phyloP scores from a whole-genome alignment of 2,888 invertebrate genomes.

The Nomada hirtipes region DNA sequence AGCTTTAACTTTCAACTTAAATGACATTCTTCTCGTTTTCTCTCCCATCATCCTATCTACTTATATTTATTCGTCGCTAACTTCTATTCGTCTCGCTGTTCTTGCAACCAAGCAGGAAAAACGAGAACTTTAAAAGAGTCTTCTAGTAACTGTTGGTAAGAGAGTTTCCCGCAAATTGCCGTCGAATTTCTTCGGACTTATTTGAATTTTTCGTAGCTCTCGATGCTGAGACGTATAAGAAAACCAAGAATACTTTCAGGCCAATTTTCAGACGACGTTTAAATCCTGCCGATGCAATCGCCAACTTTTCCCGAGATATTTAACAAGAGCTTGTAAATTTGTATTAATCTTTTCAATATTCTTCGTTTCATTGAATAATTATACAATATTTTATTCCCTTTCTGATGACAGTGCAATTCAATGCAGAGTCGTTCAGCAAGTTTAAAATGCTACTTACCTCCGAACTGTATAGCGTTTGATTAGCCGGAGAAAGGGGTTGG shows the following conservation, averaged over 20 bases:
- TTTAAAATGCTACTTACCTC: constrained; percentile 12
- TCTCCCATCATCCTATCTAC: constrained; percentile 66
- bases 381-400: too few species aligned
- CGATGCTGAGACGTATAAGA: constrained; percentile 15
- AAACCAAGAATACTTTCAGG: constrained; percentile 9
- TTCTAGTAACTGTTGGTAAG: constrained; percentile 36
- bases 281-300: constrained; percentile 12
- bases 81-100: constrained; percentile 51
- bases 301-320: not conserved
- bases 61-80: constrained; percentile 45
- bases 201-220: constrained; percentile 36
- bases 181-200: constrained; percentile 39
- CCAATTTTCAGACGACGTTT: constrained; percentile 31
- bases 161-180: constrained; percentile 41
- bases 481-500: constrained; percentile 25
- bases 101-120: constrained; percentile 26
- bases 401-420: too few species aligned
- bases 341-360: not conserved
- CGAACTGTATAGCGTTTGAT: constrained; percentile 1
- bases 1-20: constrained; percentile 32
- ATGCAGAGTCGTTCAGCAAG: not conserved
- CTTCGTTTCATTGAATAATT: too few species aligned
- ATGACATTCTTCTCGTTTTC: constrained; percentile 64
- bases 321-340: not conserved
- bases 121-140: constrained; percentile 34